Evolutionary conservation across 2,797 vertebrate species (phyloP).

Genomic region (Diglossa cyanea): DNA sequence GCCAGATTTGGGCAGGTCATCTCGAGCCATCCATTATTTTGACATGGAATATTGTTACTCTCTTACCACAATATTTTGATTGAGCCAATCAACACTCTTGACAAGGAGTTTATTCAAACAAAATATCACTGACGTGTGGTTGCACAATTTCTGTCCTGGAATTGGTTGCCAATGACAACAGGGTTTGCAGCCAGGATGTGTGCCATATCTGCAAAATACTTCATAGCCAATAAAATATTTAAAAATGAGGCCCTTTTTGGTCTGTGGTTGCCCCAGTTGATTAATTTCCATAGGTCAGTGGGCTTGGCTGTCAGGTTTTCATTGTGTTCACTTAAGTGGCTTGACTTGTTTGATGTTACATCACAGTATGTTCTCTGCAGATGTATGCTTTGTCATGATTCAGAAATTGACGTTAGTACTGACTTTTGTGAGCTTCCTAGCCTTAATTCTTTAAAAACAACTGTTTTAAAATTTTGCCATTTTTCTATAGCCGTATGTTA

Average conservation of each 20-base stretch:
- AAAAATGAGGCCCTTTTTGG: not conserved
- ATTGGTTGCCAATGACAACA: not conserved
- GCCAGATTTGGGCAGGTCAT: not conserved
- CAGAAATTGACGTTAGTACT: not conserved
- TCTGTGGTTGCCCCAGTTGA: not conserved
- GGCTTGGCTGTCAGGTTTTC: not conserved
- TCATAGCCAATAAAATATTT: not conserved
- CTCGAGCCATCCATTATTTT: not conserved
- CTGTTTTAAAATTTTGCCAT: not conserved
- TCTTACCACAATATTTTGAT: not conserved
- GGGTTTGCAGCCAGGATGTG: not conserved
- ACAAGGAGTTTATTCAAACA: not conserved
- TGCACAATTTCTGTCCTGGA: not conserved
- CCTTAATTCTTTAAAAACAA: not conserved
- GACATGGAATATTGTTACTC: not conserved
- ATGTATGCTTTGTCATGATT: not conserved
- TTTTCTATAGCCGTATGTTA: not conserved
- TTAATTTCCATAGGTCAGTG: not conserved
- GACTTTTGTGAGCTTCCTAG: not conserved
- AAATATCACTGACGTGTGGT: not conserved
- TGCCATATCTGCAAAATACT: not conserved
- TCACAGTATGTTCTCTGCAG: not conserved
- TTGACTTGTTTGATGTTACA: not conserved
- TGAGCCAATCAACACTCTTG: not conserved
- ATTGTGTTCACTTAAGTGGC: not conserved